Evolutionary conservation across 2,113 vertebrate species (phyloP).

Genomic region (Leiothrix lutea): DNA sequence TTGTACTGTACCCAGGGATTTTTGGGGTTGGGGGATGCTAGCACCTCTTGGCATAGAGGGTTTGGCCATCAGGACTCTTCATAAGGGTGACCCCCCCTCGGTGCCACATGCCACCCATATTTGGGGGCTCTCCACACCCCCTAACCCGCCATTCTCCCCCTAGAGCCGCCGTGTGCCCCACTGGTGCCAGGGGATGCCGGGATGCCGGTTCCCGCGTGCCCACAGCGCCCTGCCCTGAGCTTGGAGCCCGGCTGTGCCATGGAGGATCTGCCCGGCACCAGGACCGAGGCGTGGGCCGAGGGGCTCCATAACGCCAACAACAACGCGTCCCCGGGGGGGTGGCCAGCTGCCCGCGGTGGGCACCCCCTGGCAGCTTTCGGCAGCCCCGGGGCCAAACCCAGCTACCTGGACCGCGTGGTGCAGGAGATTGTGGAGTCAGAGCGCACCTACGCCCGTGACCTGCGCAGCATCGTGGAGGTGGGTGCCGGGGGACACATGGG

Average conservation of each 20-base stretch:
- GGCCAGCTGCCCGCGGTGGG: not conserved
- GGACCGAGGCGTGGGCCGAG: not conserved
- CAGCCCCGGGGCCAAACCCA: constrained; percentile 75
- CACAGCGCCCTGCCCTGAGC: constrained; percentile 72
- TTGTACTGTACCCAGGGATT: not conserved
- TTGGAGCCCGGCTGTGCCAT: constrained; percentile 73
- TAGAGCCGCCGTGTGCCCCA: rapidly evolving
- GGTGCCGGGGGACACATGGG: not conserved
- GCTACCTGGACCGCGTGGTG: constrained; percentile 91
- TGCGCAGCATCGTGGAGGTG: constrained; percentile 94
- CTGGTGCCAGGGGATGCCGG: constrained; percentile 70
- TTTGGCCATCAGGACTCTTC: not conserved
- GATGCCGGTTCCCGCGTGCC: constrained; percentile 62
- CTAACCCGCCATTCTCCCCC: rapidly evolving
- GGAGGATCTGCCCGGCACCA: constrained; percentile 9
- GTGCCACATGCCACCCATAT: rapidly evolving
- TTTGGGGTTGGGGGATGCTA: not conserved
- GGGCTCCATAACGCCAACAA: constrained; percentile 74
- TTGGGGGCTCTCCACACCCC: rapidly evolving
- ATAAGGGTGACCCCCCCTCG: not conserved
- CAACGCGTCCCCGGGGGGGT: constrained; percentile 11
- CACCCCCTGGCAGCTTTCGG: constrained; percentile 71
- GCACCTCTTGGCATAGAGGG: not conserved
- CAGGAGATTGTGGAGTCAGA: constrained; percentile 95
- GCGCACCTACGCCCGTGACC: constrained; percentile 90